Base-by-base conservation (phyloP, 2,888 invertebrate genomes). In the Beris chalybata region DNA sequence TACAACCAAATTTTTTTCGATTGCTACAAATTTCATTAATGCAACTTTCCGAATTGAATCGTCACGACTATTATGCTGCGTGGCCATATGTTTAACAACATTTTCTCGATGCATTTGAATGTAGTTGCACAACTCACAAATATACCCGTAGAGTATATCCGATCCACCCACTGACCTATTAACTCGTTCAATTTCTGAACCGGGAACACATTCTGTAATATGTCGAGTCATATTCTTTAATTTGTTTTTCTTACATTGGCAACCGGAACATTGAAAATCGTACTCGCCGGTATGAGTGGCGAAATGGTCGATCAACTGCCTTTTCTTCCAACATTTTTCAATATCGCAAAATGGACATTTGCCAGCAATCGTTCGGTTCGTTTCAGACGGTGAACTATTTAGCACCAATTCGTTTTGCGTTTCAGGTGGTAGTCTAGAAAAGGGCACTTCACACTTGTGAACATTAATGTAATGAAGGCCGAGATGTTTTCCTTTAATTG, bases 211-310 rank as follows among this genome's bases (percentile, higher is more conserved):
- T 22, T 29, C 22, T 32, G 55, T 64, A 1, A 72, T 63, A 63
- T 77, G 78, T 0, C 13, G n/a, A 0, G 45, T 38, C 1, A 74
- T 30, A 30, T 63, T 12, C 11, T 65, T 50, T 15, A 32, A 66
- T 5, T 66, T 70, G 63, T 66, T 65, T 11, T 52, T 43, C 0
- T 59, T 67, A 6, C 64, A 32, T 6, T 68, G 69, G 65, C 92
- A 93, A 55, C 81, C 78, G 1, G 83, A 83, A 76, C 92, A 93
- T 29, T 81, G 77, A 68, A 85, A 87, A 65, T 87, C 83, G 72
- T 87, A 90, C 78, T 93, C 93, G 0, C 93, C 93, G 0, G 92
- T 93, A 69, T 93, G 93, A 55, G 81, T 83, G 29, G 86, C 85
- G 47, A 91, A 82, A 74, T 93, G 93, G 75, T 91, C 89, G 74